Evolutionary conservation across 2,888 invertebrate species (phyloP).

Genomic region (Rotaria macrura): DNA sequence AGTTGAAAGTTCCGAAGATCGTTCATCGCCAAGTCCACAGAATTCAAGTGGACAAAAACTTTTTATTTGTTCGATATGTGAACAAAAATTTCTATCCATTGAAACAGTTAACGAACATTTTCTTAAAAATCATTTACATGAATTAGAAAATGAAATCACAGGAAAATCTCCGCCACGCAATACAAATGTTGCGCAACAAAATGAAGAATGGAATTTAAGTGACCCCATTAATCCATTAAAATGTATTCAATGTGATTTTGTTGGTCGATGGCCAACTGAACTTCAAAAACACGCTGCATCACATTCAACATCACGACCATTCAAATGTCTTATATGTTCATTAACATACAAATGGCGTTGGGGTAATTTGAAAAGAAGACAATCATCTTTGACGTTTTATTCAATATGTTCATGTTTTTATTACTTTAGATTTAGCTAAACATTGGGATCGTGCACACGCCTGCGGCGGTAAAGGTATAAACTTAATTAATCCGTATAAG

Average conservation of each 20-base stretch:
- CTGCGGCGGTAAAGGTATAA: background rate
- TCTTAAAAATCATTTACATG: conserved; percentile 39
- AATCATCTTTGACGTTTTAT: too few relatives aligned
- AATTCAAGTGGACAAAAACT: conserved; percentile 28
- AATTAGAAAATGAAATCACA: conserved; percentile 34
- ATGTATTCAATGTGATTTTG: conserved; percentile 47
- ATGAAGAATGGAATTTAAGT: conserved; percentile 34
- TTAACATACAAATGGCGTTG: conserved; percentile 49
- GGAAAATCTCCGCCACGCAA: conserved; percentile 32
- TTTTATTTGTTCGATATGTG: conserved; percentile 45
- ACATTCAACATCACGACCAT: conserved; percentile 45
- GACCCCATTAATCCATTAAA: conserved; percentile 37
- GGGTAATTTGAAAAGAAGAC: conserved; percentile 34
- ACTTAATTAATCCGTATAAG: conserved; percentile 46
- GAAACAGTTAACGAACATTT: conserved; percentile 47
- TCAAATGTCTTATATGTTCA: conserved; percentile 46
- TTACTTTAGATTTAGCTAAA: conserved; percentile 40
- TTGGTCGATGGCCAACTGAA: conserved; percentile 47
- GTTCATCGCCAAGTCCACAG: background rate
- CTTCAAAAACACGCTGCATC: conserved; percentile 47
- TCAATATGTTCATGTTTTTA: too few relatives aligned
- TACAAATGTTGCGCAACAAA: conserved; percentile 34
- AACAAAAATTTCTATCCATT: conserved; percentile 41
- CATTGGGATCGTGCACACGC: conserved; percentile 48
- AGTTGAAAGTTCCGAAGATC: background rate